phyloP scores from a whole-genome alignment of 2,797 vertebrate species.

The Enteromius mattozi region DNA sequence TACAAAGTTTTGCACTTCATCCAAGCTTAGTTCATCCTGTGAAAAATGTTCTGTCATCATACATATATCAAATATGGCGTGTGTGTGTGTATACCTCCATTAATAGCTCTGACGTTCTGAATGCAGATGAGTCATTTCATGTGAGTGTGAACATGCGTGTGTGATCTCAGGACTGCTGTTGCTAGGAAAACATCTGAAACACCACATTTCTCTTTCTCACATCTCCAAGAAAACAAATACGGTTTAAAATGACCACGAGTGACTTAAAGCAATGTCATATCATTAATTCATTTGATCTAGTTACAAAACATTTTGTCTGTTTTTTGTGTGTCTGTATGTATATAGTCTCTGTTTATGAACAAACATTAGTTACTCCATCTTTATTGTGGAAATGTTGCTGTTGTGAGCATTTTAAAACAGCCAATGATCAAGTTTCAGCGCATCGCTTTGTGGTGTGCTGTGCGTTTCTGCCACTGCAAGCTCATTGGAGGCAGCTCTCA shows the following conservation, averaged over 20 bases:
- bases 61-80: not conserved
- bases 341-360: not conserved
- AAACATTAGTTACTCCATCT: not conserved
- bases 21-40: not conserved
- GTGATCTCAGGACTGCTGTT: slow-evolving; percentile 16
- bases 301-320: not conserved
- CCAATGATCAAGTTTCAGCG: slow-evolving; percentile 19
- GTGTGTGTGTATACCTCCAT: not conserved
- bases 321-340: not conserved
- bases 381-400: not conserved
- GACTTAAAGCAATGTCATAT: not conserved
- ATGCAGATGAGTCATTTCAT: slow-evolving; percentile 15
- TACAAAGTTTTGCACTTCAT: not conserved
- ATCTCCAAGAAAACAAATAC: not conserved
- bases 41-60: not conserved
- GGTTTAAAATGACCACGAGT: not conserved
- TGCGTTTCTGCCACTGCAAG: not conserved
- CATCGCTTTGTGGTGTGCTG: slow-evolving; percentile 22
- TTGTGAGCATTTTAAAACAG: slow-evolving; percentile 20
- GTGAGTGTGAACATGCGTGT: slow-evolving; percentile 25
- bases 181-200: slow-evolving; percentile 16
- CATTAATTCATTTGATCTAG: not conserved
- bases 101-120: slow-evolving; percentile 19
- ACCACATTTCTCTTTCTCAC: slow-evolving; percentile 16
- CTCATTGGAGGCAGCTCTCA: slow-evolving; percentile 25